Base-by-base conservation (phyloP, 2,113 vertebrate genomes). In the Ahaetulla prasina region DNA sequence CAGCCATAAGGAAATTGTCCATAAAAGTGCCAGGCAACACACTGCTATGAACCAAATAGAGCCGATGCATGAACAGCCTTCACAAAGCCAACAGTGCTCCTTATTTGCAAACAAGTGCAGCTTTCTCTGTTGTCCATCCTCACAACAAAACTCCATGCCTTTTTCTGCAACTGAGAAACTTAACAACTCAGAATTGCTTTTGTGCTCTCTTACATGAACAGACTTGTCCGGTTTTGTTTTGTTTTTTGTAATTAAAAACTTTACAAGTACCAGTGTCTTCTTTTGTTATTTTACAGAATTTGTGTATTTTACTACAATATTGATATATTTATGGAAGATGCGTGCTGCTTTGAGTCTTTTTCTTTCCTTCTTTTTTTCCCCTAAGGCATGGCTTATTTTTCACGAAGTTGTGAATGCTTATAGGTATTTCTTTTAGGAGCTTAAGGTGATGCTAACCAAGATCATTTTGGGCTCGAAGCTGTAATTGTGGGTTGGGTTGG, bases 41-140 rank as follows among this genome's bases (percentile, higher is more conserved):
- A 60, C 88, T 92, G 95, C 89, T 74, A 39, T 1, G 92, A 93
- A 90, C 94, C 91, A 95, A 93, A n/a, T 89, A 94, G 74, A 92
- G 63, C 93, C 94, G 89, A 92, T 90, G 95, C 96, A 96, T 94
- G 94, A 94, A 87, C 94, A 93, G 96, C 93, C 95, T 94, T 95
- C 93, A 55, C 91, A 94, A 94, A 95, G 85, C 93, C 86, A 93
- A 92, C 0, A 63, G 94, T 95, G 89, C 95, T 94, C 91, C 91
- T 94, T 95, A 93, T 91, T 91, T 95, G 96, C 96, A 95, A 94
- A 94, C 90, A 92, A 20, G 89, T 94, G 94, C 91, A 93, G 94
- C 93, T 97, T 94, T 94, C 89, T 91, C 22, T 91, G 87, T 89
- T 94, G 93, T 87, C 93, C 25, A 89, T 95, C 92, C 35, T 88